Percentiles rank a stretch among this genome's conserved stretches.
These are phyloP conservation scores for Thermophis baileyi DNA, from an alignment of 2,113 vertebrate species.

Conservation along the genomic window DNA sequence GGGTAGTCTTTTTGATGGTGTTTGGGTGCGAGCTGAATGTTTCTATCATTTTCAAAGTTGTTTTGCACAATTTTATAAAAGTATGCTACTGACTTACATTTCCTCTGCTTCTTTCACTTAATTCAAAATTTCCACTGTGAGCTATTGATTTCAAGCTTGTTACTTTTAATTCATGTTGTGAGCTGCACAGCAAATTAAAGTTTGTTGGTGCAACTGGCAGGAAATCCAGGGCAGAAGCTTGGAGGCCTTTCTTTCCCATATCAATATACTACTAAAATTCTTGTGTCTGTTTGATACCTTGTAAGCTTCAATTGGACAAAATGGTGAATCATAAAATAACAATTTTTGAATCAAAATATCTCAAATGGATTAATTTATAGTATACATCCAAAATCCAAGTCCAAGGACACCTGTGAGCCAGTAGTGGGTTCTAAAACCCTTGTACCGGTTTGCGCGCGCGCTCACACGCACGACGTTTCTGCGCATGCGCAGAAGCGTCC, in stretches of 20 bases:
- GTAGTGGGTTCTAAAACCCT: no score
- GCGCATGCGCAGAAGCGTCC: no score
- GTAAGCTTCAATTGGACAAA: no score
- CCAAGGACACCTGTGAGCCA: no score
- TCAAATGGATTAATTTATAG: no score
- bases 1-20: not conserved
- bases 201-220: not conserved
- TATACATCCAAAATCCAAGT: no score
- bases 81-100: not conserved
- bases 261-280: not conserved
- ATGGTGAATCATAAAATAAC: no score
- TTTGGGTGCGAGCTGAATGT: not conserved
- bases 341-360: no score
- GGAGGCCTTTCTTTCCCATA: not conserved
- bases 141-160: not conserved
- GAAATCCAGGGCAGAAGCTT: no score
- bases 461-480: no score
- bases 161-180: not conserved
- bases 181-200: not conserved
- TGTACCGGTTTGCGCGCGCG: no score
- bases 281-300: no score
- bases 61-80: not conserved
- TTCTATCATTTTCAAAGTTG: not conserved
- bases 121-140: not conserved
- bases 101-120: not conserved